phyloP scores from a whole-genome alignment of 2,797 vertebrate species.

The Sciaenops ocellatus region DNA sequence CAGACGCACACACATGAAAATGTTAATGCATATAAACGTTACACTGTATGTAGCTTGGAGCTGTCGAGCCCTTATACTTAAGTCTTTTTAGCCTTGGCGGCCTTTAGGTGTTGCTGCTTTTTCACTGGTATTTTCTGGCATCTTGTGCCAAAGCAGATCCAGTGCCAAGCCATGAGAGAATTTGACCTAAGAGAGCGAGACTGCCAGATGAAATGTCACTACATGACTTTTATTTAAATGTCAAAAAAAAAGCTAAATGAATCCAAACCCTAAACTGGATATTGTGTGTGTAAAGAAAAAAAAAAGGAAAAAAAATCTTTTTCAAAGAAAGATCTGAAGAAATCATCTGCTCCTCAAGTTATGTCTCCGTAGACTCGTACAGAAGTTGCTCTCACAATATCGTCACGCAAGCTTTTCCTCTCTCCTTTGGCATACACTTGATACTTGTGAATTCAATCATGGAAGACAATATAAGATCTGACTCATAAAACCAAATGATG shows the following conservation, averaged over 20 bases:
- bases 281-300: background rate
- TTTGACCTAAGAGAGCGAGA: background rate
- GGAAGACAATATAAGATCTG: background rate
- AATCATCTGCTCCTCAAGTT: background rate
- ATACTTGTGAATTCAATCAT: background rate
- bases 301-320: background rate
- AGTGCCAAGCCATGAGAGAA: background rate
- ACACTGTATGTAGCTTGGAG: background rate
- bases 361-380: background rate
- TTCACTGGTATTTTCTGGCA: slow-evolving; percentile 9
- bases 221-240: slow-evolving; percentile 8
- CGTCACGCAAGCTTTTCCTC: background rate
- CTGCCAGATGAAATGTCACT: background rate
- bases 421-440: background rate
- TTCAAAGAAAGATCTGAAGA: background rate
- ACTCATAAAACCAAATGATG: background rate
- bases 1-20: slow-evolving; percentile 28
- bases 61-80: background rate
- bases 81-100: background rate
- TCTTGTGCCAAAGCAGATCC: slow-evolving; percentile 2
- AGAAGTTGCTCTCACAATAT: background rate
- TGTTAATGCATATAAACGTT: slow-evolving; percentile 26
- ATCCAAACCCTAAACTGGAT: background rate
- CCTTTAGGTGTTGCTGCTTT: slow-evolving; percentile 24
- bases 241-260: slow-evolving; percentile 27